Evolutionary conservation across 2,888 invertebrate species (phyloP).

Genomic region (Mythimna lalbum): DNA sequence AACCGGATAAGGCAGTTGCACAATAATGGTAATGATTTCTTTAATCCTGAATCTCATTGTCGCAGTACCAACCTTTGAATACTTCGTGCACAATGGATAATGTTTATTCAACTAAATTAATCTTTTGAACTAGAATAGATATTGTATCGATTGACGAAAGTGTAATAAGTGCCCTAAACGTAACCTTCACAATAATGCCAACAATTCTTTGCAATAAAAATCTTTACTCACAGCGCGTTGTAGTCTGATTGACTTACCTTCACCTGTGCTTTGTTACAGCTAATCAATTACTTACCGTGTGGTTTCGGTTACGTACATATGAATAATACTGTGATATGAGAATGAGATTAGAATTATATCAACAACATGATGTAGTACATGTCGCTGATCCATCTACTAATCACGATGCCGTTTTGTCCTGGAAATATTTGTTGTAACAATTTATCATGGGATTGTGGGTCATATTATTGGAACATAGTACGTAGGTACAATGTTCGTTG

Average conservation of each 20-base stretch:
- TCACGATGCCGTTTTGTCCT: too few species aligned
- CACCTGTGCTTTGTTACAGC: slow-evolving; percentile 29
- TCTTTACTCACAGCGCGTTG: not conserved
- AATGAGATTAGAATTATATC: slow-evolving; percentile 18
- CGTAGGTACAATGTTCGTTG: too few species aligned
- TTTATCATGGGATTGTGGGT: too few species aligned
- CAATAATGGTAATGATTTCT: slow-evolving; percentile 66
- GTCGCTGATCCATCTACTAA: slow-evolving; percentile 3
- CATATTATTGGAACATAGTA: too few species aligned
- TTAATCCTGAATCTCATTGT: slow-evolving; percentile 67
- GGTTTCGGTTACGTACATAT: slow-evolving; percentile 2
- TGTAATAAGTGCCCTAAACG: slow-evolving; percentile 23
- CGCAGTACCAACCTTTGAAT: slow-evolving; percentile 59
- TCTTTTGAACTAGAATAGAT: slow-evolving; percentile 59
- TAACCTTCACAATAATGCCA: slow-evolving; percentile 44
- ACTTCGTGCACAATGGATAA: slow-evolving; percentile 70
- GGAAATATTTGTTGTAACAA: too few species aligned
- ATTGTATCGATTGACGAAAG: slow-evolving; percentile 41
- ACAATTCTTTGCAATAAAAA: slow-evolving; percentile 43
- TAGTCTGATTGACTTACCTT: slow-evolving; percentile 37
- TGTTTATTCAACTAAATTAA: slow-evolving; percentile 71
- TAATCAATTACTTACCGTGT: slow-evolving; percentile 32
- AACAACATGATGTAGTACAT: slow-evolving; percentile 1
- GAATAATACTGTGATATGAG: slow-evolving; percentile 19
- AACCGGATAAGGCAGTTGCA: slow-evolving; percentile 48